Evolutionary conservation across 2,797 vertebrate genomes (phyloP), one percentile per base, ranked within the genome.

Genomic region (Chloroceryle inda): DNA sequence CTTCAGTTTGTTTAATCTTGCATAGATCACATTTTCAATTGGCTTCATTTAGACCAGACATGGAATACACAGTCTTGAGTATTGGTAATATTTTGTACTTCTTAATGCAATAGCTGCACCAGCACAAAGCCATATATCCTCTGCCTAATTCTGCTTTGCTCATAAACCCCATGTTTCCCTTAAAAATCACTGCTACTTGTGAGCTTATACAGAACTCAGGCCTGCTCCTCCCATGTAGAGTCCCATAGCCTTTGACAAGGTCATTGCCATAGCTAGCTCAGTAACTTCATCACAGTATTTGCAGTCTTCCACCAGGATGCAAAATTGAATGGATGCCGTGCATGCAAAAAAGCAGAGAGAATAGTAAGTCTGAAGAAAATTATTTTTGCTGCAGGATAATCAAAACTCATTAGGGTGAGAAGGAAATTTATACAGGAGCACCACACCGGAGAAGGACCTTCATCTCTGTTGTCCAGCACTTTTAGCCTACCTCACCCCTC

Each of bases 261-360:
- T 23, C 85, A 78, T 6, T 53, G 71, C 72, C 33, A 0, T 75
- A 77, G 63, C 77, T 63, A 83, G 73, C 76, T 69, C 91, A 91
- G 79, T 86, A 73, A 84, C 92, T 88, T 67, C 88, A 88, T 44
- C 76, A 90, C 35, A 10, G 52, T 79, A 45, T 88, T 84, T 93
- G 63, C 85, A 82, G 85, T 83, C 91, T 84, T 84, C 58, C 58
- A 63, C 21, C 83, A 81, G 80, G 58, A 66, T 81, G 68, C 0
- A 0, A 87, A 92, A 92, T 1, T 5, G 66, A 95, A 85, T 0
- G 2, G 79, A 68, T 75, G 75, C 45, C 31, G n/a, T 6, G 42
- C 47, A 17, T 6, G 2, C 56, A 74, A 73, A 85, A 94, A 85
- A 15, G 58, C 56, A 85, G 69, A 62, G 71, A 31, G 94, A 92